A percentile compares a stretch with the other conserved stretches of the same genome.
phyloP scores from a whole-genome alignment of 35 echinoderm and acorn worm genomes.

The Holothuria glaberrima region DNA sequence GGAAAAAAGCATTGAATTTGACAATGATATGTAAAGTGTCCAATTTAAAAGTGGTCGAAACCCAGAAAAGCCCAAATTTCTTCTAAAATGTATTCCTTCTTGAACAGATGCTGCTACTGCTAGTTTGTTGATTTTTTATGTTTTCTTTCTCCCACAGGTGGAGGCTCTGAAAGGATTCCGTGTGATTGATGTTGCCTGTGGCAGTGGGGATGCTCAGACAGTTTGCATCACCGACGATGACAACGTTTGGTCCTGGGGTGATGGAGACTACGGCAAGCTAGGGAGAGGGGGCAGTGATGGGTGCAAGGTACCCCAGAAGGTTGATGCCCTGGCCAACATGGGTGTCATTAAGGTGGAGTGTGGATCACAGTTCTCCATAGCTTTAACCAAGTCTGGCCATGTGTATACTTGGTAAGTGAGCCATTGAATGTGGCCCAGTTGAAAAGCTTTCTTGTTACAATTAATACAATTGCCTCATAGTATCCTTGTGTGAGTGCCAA shows the following conservation, averaged over 20 bases:
- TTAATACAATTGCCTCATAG: no score
- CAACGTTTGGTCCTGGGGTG: slow-evolving; percentile 98
- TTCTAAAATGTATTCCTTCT: no score
- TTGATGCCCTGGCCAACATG: slow-evolving; percentile 71
- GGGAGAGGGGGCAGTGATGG: slow-evolving; percentile 95
- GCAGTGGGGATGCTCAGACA: slow-evolving; percentile 94
- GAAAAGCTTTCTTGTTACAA: no score
- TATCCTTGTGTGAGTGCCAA: no score
- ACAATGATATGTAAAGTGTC: no score
- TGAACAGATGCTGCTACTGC: no score
- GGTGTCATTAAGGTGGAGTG: slow-evolving; percentile 97
- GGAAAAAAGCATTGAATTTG: no score
- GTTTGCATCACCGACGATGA: slow-evolving; percentile 95
- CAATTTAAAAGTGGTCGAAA: no score
- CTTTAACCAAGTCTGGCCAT: slow-evolving; percentile 86
- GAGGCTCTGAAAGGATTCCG: slow-evolving; percentile 84
- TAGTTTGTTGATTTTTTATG: not conserved
- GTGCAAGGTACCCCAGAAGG: slow-evolving; percentile 93
- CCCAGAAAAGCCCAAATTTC: no score
- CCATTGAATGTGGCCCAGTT: no score
- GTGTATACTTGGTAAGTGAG: slow-evolving; percentile 91
- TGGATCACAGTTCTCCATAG: slow-evolving; percentile 96
- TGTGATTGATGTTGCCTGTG: slow-evolving; percentile 93
- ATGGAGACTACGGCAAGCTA: slow-evolving; percentile 97
- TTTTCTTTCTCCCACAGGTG: slow-evolving; percentile 37